Conservation (phyloP, 2,888 invertebrate species). For the Diarsia brunnea region DNA sequence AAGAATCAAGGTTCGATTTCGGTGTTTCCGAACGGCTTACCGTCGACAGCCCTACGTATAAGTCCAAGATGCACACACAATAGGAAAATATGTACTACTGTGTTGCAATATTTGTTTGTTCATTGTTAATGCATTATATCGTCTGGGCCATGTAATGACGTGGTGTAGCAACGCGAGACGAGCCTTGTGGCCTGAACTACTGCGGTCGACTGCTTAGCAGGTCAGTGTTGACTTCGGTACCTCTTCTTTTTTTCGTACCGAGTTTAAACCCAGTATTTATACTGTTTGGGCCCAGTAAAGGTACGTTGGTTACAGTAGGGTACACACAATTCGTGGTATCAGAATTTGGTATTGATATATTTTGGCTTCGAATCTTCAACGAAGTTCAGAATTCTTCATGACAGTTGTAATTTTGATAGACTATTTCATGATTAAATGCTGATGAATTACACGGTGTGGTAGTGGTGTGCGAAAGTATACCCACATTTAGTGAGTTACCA, state of each 20-base stretch:
- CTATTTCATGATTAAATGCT: not conserved
- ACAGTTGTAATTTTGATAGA: not conserved
- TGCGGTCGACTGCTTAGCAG: slow-evolving; percentile 23
- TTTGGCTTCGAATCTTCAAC: not conserved
- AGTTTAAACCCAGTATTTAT: not conserved
- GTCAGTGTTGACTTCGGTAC: not conserved
- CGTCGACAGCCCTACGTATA: slow-evolving; percentile 46
- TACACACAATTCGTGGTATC: too few relatives aligned
- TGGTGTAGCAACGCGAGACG: slow-evolving; percentile 39
- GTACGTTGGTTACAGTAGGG: too few relatives aligned
- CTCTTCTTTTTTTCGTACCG: not conserved
- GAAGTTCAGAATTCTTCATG: not conserved
- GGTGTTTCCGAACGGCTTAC: not conserved
- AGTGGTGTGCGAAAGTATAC: too few relatives aligned
- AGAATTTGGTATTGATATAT: not conserved
- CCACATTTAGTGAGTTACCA: too few relatives aligned
- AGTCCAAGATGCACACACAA: slow-evolving; percentile 62
- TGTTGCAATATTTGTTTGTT: slow-evolving; percentile 64
- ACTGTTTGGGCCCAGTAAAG: too few relatives aligned
- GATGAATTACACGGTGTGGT: too few relatives aligned
- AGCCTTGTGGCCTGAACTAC: slow-evolving; percentile 25
- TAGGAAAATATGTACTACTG: slow-evolving; percentile 64
- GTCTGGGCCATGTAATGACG: slow-evolving; percentile 47
- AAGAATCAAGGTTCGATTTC: not conserved
- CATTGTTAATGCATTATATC: slow-evolving; percentile 64